Evolutionary conservation across 2,888 invertebrate species (phyloP).

Genomic region (Euplagia quadripunctaria): DNA sequence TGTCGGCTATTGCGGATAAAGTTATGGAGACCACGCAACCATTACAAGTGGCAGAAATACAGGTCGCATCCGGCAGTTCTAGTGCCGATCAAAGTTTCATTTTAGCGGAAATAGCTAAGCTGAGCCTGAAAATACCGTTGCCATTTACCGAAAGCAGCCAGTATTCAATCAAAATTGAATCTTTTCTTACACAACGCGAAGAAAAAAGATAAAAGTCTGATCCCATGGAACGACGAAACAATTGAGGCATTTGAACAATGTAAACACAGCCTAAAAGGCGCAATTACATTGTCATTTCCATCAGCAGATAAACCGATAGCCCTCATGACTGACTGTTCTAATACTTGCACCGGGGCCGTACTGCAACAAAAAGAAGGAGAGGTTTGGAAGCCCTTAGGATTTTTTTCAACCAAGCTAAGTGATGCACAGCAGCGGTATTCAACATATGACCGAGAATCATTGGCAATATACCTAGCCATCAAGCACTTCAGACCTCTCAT

Average conservation of each 20-base stretch:
- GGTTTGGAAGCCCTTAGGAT: background rate
- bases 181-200: too few species aligned
- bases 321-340: slow-evolving; percentile 1
- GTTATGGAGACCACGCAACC: background rate
- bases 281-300: slow-evolving; percentile 3
- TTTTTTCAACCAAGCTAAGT: background rate
- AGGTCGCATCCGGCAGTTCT: too few species aligned
- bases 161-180: too few species aligned
- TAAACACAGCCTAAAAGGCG: too few species aligned
- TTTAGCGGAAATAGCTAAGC: too few species aligned
- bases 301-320: background rate
- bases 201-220: slow-evolving; percentile 11
- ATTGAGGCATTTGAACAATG: slow-evolving; percentile 1
- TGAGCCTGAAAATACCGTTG: too few species aligned
- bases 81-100: too few species aligned
- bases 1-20: background rate
- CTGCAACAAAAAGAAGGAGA: background rate
- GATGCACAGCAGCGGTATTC: background rate
- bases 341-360: slow-evolving; percentile 2
- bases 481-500: slow-evolving; percentile 5
- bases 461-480: slow-evolving; percentile 1
- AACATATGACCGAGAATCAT: slow-evolving; percentile 3
- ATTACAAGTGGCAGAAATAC: too few species aligned
- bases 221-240: background rate
- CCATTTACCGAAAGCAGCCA: too few species aligned